Percentiles rank a stretch among this genome's conserved stretches.
phyloP scores from a whole-genome alignment of 2,113 vertebrate genomes.

The Petaurus breviceps region DNA sequence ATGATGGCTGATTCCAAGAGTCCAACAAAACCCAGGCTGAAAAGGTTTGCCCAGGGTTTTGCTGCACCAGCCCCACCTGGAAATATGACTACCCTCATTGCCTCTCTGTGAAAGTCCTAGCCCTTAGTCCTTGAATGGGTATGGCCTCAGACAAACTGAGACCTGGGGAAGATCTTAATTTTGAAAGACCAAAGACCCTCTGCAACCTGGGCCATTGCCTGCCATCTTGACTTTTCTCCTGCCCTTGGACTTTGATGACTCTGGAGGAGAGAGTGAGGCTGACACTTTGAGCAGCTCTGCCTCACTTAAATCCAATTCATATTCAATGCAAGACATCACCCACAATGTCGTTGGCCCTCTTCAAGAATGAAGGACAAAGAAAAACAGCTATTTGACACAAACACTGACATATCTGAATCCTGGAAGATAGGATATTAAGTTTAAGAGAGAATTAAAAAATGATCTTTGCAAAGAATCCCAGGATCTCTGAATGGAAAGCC shows the following conservation, averaged over 20 bases:
- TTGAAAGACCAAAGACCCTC: not conserved
- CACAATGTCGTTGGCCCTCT: not conserved
- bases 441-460: not conserved
- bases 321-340: not conserved
- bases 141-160: not conserved
- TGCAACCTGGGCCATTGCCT: too few species aligned
- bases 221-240: not conserved
- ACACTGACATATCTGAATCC: not conserved
- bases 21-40: not conserved
- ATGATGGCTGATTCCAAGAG: not conserved
- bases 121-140: not conserved
- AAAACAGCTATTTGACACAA: not conserved
- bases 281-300: not conserved
- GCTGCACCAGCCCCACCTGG: not conserved
- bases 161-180: not conserved
- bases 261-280: not conserved
- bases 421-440: not conserved
- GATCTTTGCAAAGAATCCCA: not conserved
- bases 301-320: not conserved
- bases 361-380: not conserved
- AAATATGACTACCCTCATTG: not conserved
- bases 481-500: not conserved
- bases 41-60: not conserved
- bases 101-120: not conserved
- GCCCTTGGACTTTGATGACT: not conserved